Base-by-base conservation (phyloP, 2,888 invertebrate species). In the Alloplasta piceator region DNA sequence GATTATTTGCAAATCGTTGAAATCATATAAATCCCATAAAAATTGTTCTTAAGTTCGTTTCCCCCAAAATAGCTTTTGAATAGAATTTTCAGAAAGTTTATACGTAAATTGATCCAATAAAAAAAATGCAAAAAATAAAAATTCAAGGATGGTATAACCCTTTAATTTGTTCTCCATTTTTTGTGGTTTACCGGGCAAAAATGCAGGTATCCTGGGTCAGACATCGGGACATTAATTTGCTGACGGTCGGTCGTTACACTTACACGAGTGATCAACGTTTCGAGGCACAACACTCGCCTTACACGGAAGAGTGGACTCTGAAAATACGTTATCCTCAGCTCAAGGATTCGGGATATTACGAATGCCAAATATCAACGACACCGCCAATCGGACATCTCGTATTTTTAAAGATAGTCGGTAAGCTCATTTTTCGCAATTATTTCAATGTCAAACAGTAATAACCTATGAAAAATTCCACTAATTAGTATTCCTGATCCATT, bases 281-380 rank as follows among this genome's bases (percentile, higher is more conserved):
- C 89, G 97, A 97, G 92, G 97, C 97, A 56, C 94, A 97, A 85
- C 97, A 98, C 92, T 95, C 95, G 78, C 97, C 97, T 0, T 96
- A 97, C 90, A 96, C 96, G 71, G 97, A 97, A 92, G 97, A 97
- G 92, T 97, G 97, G 97, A 96, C 96, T 67, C 93, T 97, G 78
- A 95, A 96, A 89, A 96, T 96, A 91, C 94, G 95, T 81, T 96
- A 96, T 91, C 95, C 96, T 6, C 96, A 96, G 91, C 93, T 94
- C 81, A 95, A 95, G 88, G 96, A 96, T 90, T 94, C 95, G 1
- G 96, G 96, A 50, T 94, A 96, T 88, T 98, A 98, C 92, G 97
- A 98, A 93, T 98, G 97, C 92, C 98, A 98, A 94, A 97, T 98
- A 91, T 97, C 97, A 86, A 97, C 97, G 68, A 97, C 97, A 82